These are phyloP conservation scores for Lampropteryx suffumata DNA, from an alignment of 2,888 invertebrate genomes.

Conservation along the genomic window DNA sequence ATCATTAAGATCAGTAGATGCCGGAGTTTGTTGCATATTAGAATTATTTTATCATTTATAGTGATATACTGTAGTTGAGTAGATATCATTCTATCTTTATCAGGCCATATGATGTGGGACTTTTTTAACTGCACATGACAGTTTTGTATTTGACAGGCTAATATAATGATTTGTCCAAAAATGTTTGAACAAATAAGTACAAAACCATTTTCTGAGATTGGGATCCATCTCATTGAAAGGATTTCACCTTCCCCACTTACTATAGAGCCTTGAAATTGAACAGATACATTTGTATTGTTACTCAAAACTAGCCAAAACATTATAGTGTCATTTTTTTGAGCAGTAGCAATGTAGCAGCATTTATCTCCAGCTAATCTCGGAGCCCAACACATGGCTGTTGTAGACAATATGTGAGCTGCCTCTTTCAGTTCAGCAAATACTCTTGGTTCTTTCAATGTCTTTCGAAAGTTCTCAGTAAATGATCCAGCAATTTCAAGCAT, in stretches of 20 bases:
- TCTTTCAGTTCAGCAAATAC: conserved; percentile 48
- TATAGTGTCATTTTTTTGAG: conserved; percentile 60
- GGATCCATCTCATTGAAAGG: conserved; percentile 53
- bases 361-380: conserved; percentile 41
- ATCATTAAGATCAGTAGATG: conserved; percentile 58
- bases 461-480: conserved; percentile 38
- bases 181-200: conserved; percentile 52
- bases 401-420: conserved; percentile 48
- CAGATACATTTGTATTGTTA: conserved; percentile 29
- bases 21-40: conserved; percentile 64
- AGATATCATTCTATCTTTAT: conserved; percentile 62
- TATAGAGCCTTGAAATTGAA: conserved; percentile 40
- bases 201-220: conserved; percentile 38
- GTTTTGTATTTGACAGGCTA: conserved; percentile 44
- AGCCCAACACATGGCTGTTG: conserved; percentile 62
- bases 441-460: conserved; percentile 29
- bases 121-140: conserved; percentile 37
- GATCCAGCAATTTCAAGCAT: conserved; percentile 51
- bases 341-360: conserved; percentile 60
- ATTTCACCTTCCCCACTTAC: conserved; percentile 48
- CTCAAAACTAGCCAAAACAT: conserved; percentile 57
- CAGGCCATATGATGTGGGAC: conserved; percentile 49
- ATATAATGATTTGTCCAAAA: conserved; percentile 51
- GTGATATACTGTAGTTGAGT: conserved; percentile 43
- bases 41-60: conserved; percentile 45